These are phyloP conservation scores for Dromococcyx pavoninus DNA, from an alignment of 2,797 vertebrate genomes.

Conservation along the genomic window DNA sequence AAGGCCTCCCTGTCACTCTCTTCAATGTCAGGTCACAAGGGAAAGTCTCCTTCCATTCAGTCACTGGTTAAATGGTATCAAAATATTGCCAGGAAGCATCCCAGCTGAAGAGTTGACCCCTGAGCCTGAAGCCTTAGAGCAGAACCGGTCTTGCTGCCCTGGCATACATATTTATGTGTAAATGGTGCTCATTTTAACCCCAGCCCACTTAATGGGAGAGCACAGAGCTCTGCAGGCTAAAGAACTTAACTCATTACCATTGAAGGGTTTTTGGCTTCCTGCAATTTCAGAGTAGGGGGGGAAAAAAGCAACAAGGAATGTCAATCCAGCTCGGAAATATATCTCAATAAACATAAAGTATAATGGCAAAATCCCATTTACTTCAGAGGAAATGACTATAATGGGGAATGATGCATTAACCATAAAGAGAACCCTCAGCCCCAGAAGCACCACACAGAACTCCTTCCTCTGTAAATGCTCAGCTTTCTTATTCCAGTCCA, in stretches of 20 bases:
- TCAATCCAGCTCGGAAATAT: neutral
- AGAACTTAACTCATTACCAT: neutral
- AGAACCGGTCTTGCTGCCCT: neutral
- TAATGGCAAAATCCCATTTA: conserved; percentile 55
- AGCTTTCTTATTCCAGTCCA: neutral
- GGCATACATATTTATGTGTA: neutral
- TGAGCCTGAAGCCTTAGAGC: neutral
- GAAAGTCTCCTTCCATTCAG: neutral
- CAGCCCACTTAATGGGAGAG: neutral
- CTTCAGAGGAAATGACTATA: conserved; percentile 65
- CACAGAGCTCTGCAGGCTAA: neutral
- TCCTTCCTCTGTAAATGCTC: neutral
- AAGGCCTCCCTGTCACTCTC: neutral
- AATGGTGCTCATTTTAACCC: neutral
- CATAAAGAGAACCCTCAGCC: neutral
- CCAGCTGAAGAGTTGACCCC: neutral
- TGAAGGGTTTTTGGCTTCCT: neutral
- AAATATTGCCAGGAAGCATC: neutral
- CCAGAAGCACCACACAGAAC: neutral
- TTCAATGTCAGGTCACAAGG: neutral
- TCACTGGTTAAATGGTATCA: neutral
- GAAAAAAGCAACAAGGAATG: neutral
- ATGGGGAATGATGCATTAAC: conserved; percentile 58
- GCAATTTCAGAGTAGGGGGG: neutral
- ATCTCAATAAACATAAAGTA: conserved; percentile 51